Evolutionary conservation across 2,797 vertebrate genomes (phyloP).

Genomic region (Clarias platycephalus): DNA sequence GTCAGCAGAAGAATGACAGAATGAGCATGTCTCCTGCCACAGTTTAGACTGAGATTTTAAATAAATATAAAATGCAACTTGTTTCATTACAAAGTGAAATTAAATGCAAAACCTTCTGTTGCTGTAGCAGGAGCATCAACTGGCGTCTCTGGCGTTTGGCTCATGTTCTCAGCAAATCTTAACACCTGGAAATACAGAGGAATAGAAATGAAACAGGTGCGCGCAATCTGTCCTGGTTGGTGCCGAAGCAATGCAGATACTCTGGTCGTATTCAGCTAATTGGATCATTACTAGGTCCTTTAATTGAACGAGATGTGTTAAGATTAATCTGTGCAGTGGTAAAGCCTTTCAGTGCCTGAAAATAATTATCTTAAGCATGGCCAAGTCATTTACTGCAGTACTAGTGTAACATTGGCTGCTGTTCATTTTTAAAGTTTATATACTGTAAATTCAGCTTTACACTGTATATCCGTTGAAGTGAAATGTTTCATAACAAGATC

Average conservation of each 20-base stretch:
- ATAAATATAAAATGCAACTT: background rate
- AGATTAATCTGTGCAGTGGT: background rate
- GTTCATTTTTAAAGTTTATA: background rate
- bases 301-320: background rate
- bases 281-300: background rate
- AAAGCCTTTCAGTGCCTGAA: background rate
- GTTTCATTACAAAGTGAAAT: constrained; percentile 52
- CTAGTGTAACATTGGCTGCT: background rate
- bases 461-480: background rate
- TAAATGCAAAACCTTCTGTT: constrained; percentile 72
- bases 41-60: background rate
- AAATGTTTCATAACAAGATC: background rate
- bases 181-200: constrained; percentile 51
- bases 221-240: background rate
- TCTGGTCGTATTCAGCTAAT: background rate
- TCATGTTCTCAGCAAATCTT: constrained; percentile 70
- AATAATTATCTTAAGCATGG: background rate
- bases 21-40: constrained; percentile 38
- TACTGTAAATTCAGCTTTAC: background rate
- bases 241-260: background rate
- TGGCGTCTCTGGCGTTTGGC: constrained; percentile 74
- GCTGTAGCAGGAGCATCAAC: constrained; percentile 70
- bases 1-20: constrained; percentile 44
- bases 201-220: constrained; percentile 5
- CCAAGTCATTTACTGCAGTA: background rate